A percentile compares a stretch with the other conserved stretches of the same genome.
These are phyloP conservation scores for Pyxicephalus adspersus DNA, from an alignment of 2,113 vertebrate species.

Conservation along the genomic window DNA sequence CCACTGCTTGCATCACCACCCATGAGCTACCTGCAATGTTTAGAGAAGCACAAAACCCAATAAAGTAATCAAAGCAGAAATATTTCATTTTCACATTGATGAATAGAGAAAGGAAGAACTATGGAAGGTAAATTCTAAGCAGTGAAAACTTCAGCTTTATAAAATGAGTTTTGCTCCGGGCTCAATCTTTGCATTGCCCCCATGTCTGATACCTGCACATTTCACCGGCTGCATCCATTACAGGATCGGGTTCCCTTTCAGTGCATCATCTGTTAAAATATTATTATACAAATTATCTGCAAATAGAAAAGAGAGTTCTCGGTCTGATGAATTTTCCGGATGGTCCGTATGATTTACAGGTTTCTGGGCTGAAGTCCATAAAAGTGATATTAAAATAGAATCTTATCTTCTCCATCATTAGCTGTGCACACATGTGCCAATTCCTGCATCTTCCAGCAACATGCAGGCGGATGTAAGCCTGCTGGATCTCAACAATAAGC, in stretches of 20 bases:
- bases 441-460: neutral
- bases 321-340: conserved; percentile 22
- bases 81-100: too few relatives aligned
- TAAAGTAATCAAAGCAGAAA: too few relatives aligned
- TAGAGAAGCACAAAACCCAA: too few relatives aligned
- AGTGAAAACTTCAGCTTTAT: neutral
- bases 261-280: conserved; percentile 36
- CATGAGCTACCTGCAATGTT: too few relatives aligned
- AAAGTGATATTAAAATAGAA: conserved; percentile 48
- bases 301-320: conserved; percentile 29
- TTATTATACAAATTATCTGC: conserved; percentile 22
- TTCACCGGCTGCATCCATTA: conserved; percentile 5
- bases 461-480: conserved; percentile 23
- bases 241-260: neutral
- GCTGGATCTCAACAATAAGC: neutral
- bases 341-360: conserved; percentile 27
- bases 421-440: neutral
- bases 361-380: conserved; percentile 48
- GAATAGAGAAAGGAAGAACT: too few relatives aligned
- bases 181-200: neutral
- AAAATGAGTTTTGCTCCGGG: neutral
- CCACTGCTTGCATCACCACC: too few relatives aligned
- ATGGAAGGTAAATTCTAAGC: too few relatives aligned
- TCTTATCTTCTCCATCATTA: conserved; percentile 29
- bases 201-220: neutral